A percentile compares a stretch with the other conserved stretches of the same genome.
Evolutionary conservation across 2,888 invertebrate species (phyloP).

Genomic region (Stictocephala bisonia): DNA sequence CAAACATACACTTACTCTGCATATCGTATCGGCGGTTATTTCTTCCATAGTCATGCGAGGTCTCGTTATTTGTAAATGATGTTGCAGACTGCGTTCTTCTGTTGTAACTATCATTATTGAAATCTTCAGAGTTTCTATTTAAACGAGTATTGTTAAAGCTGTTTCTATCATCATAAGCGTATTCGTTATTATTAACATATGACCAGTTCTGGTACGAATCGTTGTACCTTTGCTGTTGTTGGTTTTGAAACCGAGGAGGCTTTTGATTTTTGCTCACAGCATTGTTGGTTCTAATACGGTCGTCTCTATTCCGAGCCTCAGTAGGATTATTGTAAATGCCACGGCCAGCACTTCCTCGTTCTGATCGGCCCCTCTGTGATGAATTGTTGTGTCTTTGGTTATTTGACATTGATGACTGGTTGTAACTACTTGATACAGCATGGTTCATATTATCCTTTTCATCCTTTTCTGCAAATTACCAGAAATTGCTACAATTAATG

Average conservation of each 20-base stretch:
- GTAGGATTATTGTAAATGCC: slow-evolving; percentile 26
- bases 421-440: neutral
- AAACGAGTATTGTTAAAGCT: slow-evolving; percentile 5
- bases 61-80: neutral
- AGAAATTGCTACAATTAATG: neutral
- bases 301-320: slow-evolving; percentile 23
- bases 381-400: slow-evolving; percentile 37
- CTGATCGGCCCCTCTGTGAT: slow-evolving; percentile 23
- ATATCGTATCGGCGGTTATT: slow-evolving; percentile 27
- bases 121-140: slow-evolving; percentile 28
- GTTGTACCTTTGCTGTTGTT: slow-evolving; percentile 41
- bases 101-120: slow-evolving; percentile 11
- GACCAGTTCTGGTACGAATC: slow-evolving; percentile 43
- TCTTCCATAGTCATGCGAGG: slow-evolving; percentile 16
- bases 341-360: slow-evolving; percentile 29
- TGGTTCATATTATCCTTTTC: slow-evolving; percentile 26
- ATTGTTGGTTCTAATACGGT: slow-evolving; percentile 35
- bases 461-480: slow-evolving; percentile 13
- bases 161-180: slow-evolving; percentile 26
- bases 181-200: slow-evolving; percentile 5
- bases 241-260: slow-evolving; percentile 72
- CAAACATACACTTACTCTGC: slow-evolving; percentile 7
- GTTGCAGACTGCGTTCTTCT: neutral
- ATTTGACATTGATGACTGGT: slow-evolving; percentile 12
- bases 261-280: slow-evolving; percentile 66